Conservation (phyloP, 2,113 vertebrate genomes). For the Eurypyga helias region DNA sequence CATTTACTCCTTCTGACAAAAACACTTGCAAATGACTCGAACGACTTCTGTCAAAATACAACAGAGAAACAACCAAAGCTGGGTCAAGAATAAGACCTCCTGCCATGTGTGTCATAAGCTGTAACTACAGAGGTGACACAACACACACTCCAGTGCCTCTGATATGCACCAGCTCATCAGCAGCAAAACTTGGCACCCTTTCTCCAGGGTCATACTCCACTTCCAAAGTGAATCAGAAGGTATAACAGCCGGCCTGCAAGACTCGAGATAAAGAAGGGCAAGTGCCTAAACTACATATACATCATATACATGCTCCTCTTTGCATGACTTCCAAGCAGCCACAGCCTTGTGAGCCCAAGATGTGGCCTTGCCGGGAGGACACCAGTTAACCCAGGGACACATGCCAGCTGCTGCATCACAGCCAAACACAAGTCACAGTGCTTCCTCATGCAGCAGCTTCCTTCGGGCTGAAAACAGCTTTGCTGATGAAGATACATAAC, state of each 20-base stretch:
- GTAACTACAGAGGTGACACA: neutral
- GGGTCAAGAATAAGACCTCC: neutral
- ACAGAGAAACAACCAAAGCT: neutral
- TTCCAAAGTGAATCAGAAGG: neutral
- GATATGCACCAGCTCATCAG: neutral
- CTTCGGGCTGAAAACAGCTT: neutral
- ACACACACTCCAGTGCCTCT: fast-evolving
- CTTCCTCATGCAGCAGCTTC: neutral
- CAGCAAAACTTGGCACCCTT: neutral
- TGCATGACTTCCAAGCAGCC: fast-evolving
- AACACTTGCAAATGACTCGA: neutral
- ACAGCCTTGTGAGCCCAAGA: neutral
- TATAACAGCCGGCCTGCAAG: neutral
- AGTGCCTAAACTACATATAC: fast-evolving
- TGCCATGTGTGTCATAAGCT: neutral
- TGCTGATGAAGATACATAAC: conserved; percentile 13
- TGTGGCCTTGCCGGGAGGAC: neutral
- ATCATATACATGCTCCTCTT: fast-evolving
- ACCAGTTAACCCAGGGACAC: neutral
- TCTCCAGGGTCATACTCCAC: fast-evolving
- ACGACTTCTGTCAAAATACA: neutral
- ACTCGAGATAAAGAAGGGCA: fast-evolving
- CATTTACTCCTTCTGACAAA: neutral
- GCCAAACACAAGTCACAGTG: neutral
- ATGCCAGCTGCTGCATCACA: neutral